Conservation (phyloP, 2,888 invertebrate genomes). For the Hecatera dysodea region DNA sequence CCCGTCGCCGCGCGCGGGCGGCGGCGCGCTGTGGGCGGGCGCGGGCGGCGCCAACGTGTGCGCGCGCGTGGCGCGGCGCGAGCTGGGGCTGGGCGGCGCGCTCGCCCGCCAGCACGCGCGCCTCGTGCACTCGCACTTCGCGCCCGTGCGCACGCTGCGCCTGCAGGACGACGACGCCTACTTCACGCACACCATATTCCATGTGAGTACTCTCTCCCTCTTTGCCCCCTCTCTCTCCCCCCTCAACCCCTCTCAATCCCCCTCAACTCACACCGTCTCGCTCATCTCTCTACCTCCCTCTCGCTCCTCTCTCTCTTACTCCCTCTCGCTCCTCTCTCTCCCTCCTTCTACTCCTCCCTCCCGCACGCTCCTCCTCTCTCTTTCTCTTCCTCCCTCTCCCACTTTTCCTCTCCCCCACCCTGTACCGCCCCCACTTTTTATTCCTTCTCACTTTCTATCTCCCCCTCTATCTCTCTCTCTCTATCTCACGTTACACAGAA, state of each 20-base stretch:
- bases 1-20: constrained; percentile 92
- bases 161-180: constrained; percentile 91
- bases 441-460: too few relatives aligned
- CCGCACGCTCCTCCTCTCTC: too few relatives aligned
- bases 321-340: too few relatives aligned
- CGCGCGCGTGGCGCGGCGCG: constrained; percentile 96
- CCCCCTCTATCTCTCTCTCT: too few relatives aligned
- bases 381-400: constrained; percentile 47
- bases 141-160: constrained; percentile 83
- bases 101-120: constrained; percentile 78
- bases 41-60: constrained; percentile 94
- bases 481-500: too few relatives aligned
- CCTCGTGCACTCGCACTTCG: constrained; percentile 86
- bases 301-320: too few relatives aligned
- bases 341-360: too few relatives aligned
- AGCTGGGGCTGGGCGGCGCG: constrained; percentile 86
- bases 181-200: constrained; percentile 94
- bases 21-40: constrained; percentile 73
- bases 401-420: too few relatives aligned
- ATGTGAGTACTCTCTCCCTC: constrained; percentile 70
- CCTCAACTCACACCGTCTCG: too few relatives aligned
- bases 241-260: too few relatives aligned
- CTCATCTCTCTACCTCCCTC: too few relatives aligned
- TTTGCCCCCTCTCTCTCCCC: constrained; percentile 44
- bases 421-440: too few relatives aligned